phyloP scores from a whole-genome alignment of 2,797 vertebrate species.

The Gymnoscopelus microlampas region DNA sequence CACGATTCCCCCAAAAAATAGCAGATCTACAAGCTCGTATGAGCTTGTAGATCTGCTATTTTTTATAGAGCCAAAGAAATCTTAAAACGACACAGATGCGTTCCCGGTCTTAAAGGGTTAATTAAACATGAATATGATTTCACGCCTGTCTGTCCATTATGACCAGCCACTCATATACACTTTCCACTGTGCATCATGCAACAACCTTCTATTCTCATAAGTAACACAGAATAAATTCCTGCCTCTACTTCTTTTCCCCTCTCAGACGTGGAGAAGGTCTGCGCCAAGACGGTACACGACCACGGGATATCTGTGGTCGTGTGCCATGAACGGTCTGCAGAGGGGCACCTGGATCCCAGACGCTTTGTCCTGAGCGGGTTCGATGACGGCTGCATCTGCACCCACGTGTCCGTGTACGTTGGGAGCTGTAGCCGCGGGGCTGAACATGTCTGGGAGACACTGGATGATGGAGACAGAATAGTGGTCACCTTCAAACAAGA shows the following conservation, averaged over 20 bases:
- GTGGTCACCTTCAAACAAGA: conserved; percentile 63
- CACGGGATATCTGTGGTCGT: conserved; percentile 41
- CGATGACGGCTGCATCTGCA: conserved; percentile 28
- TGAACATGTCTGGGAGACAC: conserved; percentile 56
- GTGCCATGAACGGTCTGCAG: conserved; percentile 28
- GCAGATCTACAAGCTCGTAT: no score
- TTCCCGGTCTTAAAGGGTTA: no score
- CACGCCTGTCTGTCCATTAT: no score
- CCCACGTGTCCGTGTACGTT: conserved; percentile 53
- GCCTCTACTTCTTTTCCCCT: neutral
- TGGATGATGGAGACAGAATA: conserved; percentile 53
- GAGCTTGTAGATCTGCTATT: no score
- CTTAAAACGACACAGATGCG: no score
- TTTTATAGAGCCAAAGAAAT: no score
- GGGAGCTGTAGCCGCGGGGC: conserved; percentile 58
- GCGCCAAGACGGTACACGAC: conserved; percentile 38
- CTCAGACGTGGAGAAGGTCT: conserved; percentile 51
- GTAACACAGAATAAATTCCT: neutral
- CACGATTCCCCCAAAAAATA: no score
- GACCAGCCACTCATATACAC: no score
- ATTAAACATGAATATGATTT: no score
- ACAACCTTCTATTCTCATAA: neutral
- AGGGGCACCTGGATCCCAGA: conserved; percentile 39
- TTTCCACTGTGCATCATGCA: no score
- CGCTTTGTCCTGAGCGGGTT: conserved; percentile 65